Base-by-base conservation (phyloP, 2,113 vertebrate species). In the Strix uralensis region DNA sequence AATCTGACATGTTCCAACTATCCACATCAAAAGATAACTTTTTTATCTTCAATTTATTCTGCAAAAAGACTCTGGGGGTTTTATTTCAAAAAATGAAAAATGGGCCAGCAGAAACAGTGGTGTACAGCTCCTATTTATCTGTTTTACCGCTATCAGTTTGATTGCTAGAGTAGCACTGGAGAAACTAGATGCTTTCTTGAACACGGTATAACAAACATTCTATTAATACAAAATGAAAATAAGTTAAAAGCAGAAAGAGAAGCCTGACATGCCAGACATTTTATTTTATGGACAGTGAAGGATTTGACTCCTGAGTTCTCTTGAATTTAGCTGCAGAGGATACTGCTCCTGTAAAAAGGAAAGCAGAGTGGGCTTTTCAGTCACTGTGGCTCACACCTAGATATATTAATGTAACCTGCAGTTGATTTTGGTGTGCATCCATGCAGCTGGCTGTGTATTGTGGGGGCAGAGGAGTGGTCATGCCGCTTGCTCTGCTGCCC, bases 81-180 rank as follows among this genome's bases (percentile, higher is more conserved):
- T 98, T 98, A 97, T 97, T 98, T 98, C 92, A 78, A 96, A 97
- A 98, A 96, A 98, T 98, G 98, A 98, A 98, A 98, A 98, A 98
- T 98, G 98, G 94, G 78, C 86, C 63, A 29, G 88, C 67, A 96
- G 95, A 95, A 96, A 94, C 15, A 4, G 27, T 88, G 92, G 88
- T 91, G 86, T 93, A 86, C 67, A 88, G 96, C 95, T 97, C 93
- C 97, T 98, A 91, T 98, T 98, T 98, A 98, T 98, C 97, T 98
- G 95, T 78, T 98, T 96, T 98, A 97, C 95, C 98, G 96, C 96
- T 96, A 97, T 97, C 96, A 90, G 57, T 92, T 98, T 93, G 97
- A 97, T 97, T 96, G 90, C 93, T 92, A 86, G 95, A 92, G 94
- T 94, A 97, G 87, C 88, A 88, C 94, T 81, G 58, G 93, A 86